Conservation (phyloP, 2,113 vertebrate species). For the Phylloscopus trochiloides region DNA sequence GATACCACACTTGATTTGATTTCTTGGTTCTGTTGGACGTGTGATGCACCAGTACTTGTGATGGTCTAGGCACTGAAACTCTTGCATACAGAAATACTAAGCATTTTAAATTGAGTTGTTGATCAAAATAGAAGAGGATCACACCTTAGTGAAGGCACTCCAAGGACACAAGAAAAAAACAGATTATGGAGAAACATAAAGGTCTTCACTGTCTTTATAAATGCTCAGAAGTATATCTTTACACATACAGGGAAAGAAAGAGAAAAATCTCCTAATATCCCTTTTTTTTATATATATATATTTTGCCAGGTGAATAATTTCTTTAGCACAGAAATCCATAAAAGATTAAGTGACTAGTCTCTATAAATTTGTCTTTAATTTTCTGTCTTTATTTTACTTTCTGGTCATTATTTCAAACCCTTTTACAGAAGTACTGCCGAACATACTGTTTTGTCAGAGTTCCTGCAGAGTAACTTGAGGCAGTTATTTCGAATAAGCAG, state of each 20-base stretch:
- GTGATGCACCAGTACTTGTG: no score
- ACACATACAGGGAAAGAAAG: not conserved
- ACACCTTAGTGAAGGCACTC: not conserved
- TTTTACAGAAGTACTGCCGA: not conserved
- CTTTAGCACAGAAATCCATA: not conserved
- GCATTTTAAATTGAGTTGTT: not conserved
- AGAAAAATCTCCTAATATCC: not conserved
- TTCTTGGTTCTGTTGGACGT: not conserved
- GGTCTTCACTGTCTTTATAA: not conserved
- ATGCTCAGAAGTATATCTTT: not conserved
- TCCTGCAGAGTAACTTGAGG: not conserved
- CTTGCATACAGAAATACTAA: not conserved
- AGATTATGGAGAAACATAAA: not conserved
- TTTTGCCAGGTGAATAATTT: not conserved
- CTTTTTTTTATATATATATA: no score
- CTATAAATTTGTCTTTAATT: not conserved
- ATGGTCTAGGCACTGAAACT: not conserved
- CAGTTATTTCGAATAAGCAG: not conserved
- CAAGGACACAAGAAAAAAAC: not conserved
- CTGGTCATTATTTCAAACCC: not conserved
- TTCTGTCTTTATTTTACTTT: not conserved
- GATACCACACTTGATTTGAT: not conserved
- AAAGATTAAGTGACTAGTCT: not conserved
- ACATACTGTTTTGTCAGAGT: not conserved
- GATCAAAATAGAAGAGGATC: not conserved